Evolutionary conservation across 2,113 vertebrate species (phyloP).

Genomic region (Lipotes vexillifer): DNA sequence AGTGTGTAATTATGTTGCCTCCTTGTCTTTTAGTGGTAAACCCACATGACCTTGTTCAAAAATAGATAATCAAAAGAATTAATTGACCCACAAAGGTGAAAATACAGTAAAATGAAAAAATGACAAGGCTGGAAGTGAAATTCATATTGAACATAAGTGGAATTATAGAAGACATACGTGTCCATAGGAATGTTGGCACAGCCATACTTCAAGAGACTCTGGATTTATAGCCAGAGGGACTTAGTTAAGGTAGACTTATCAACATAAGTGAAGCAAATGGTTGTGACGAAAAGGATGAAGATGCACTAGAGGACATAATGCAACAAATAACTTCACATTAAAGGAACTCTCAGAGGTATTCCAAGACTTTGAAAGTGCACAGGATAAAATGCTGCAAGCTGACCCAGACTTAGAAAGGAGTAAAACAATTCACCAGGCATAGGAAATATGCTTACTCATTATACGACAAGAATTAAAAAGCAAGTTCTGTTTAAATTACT

Average conservation of each 20-base stretch:
- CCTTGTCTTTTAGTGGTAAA: not conserved
- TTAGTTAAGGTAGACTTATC: not conserved
- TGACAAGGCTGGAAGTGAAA: not conserved
- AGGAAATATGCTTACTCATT: not conserved
- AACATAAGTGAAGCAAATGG: not conserved
- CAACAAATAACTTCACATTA: not conserved
- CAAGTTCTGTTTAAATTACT: not conserved
- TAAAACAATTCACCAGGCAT: not conserved
- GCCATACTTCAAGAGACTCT: not conserved
- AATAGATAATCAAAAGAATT: not conserved
- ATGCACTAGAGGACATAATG: not conserved
- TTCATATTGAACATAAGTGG: not conserved
- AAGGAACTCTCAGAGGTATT: not conserved
- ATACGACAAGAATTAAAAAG: not conserved
- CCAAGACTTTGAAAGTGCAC: not conserved
- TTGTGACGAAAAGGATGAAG: not conserved
- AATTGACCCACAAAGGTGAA: not conserved
- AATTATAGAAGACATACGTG: not conserved
- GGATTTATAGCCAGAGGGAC: not conserved
- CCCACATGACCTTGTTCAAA: not conserved
- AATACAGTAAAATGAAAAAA: not conserved
- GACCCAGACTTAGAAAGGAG: not conserved
- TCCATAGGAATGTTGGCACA: not conserved
- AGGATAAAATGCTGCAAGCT: not conserved
- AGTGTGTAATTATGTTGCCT: not conserved